Evolutionary conservation across 2,113 vertebrate genomes (phyloP).

Genomic region (Ondatra zibethicus): DNA sequence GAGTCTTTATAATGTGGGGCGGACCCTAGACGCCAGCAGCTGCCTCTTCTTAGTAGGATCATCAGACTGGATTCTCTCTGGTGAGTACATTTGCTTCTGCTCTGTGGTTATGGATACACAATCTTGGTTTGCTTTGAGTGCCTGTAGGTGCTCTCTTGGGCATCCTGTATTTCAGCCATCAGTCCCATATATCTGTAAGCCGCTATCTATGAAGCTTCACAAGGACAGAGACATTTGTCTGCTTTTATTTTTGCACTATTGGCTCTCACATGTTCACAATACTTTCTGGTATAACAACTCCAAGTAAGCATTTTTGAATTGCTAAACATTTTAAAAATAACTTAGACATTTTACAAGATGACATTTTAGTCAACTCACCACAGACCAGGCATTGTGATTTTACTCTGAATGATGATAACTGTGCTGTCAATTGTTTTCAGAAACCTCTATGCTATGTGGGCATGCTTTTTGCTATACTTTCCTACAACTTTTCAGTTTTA

Average conservation of each 20-base stretch:
- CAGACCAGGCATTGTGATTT: neutral
- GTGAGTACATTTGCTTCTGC: neutral
- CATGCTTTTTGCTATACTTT: neutral
- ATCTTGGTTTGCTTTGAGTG: neutral
- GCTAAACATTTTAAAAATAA: neutral
- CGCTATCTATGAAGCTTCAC: neutral
- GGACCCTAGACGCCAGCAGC: too few relatives aligned
- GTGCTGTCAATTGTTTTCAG: neutral
- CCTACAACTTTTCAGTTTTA: neutral
- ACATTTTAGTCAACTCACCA: neutral
- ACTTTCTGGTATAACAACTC: neutral
- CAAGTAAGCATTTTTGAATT: neutral
- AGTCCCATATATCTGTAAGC: neutral
- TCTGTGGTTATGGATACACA: fast-evolving
- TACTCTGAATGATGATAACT: neutral
- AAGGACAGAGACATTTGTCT: neutral
- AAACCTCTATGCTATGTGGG: neutral
- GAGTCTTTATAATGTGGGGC: fast-evolving
- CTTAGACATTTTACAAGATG: neutral
- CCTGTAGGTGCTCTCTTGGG: neutral
- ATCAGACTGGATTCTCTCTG: neutral
- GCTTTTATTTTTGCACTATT: neutral
- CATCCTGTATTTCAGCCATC: neutral
- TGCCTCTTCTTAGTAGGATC: neutral
- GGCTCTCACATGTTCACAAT: neutral